Conservation (phyloP, 2,888 invertebrate species). For the Ethmia dodecea region DNA sequence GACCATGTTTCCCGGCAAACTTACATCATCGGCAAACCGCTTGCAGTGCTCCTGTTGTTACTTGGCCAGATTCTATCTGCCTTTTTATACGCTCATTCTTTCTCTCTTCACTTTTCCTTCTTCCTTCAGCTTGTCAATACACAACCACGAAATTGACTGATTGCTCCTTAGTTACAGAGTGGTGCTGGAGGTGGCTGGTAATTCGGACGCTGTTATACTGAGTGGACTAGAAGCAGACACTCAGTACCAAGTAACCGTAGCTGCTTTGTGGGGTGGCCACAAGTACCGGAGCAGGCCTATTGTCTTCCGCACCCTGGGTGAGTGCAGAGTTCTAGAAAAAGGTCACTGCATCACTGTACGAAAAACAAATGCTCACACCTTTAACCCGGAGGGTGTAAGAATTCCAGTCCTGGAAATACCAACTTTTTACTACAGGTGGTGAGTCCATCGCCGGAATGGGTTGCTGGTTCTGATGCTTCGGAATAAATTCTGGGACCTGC, state of each 20-base stretch:
- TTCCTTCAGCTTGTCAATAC: constrained; percentile 45
- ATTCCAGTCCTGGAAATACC: too few species aligned
- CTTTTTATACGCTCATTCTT: neutral
- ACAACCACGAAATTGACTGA: constrained; percentile 78
- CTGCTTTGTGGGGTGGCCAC: constrained; percentile 89
- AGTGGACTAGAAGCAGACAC: constrained; percentile 90
- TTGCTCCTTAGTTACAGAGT: constrained; percentile 92
- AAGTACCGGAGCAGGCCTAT: constrained; percentile 91
- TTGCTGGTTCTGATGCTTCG: too few species aligned
- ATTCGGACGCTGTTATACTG: constrained; percentile 90
- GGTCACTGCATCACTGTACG: too few species aligned
- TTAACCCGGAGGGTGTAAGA: too few species aligned
- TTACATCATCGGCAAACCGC: too few species aligned
- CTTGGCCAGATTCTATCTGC: neutral
- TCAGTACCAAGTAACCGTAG: constrained; percentile 92
- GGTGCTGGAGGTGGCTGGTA: constrained; percentile 93
- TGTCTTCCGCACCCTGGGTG: constrained; percentile 93
- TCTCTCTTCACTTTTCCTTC: constrained; percentile 27
- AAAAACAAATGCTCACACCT: too few species aligned
- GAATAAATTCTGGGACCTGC: too few species aligned
- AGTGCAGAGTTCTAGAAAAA: too few species aligned
- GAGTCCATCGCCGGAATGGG: too few species aligned
- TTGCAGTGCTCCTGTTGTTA: too few species aligned
- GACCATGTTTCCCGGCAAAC: too few species aligned
- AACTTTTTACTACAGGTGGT: too few species aligned